Conservation (phyloP, 2,113 vertebrate genomes). For the Fregetta grallaria region DNA sequence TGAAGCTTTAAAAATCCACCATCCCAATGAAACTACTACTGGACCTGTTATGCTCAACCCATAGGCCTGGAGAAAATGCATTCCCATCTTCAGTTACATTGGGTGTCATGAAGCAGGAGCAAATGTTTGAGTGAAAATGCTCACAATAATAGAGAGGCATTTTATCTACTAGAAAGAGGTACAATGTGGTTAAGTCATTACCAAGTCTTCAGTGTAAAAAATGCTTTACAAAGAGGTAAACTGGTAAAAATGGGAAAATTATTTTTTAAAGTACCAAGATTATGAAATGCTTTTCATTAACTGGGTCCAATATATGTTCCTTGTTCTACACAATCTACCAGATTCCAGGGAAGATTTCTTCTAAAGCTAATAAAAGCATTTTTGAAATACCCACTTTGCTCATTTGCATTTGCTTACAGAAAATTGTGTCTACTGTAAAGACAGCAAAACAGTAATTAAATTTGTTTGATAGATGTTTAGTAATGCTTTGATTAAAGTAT, state of each 20-base stretch:
- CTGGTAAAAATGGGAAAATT: not conserved
- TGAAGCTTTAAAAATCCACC: not conserved
- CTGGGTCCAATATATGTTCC: not conserved
- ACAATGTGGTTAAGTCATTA: not conserved
- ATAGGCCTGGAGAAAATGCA: not conserved
- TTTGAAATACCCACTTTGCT: constrained; percentile 11
- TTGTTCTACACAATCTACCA: not conserved
- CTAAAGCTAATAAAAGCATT: not conserved
- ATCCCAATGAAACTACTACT: not conserved
- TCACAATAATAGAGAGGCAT: not conserved
- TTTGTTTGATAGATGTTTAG: constrained; percentile 40
- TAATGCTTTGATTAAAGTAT: constrained; percentile 47
- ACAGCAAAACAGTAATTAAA: constrained; percentile 52
- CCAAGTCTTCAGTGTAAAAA: not conserved
- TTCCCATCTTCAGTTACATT: not conserved
- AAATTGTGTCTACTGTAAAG: constrained; percentile 46
- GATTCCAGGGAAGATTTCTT: constrained; percentile 6
- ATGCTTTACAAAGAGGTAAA: not conserved
- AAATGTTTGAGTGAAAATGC: not conserved
- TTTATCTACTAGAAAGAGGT: not conserved
- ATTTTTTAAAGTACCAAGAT: not conserved
- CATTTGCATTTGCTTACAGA: constrained; percentile 53
- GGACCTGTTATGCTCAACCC: not conserved
- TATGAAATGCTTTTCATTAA: not conserved
- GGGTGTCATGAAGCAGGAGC: not conserved